Percentiles rank a stretch among this genome's conserved stretches.
These are phyloP conservation scores for Microcaecilia unicolor DNA, from an alignment of 2,797 vertebrate genomes.

Conservation along the genomic window DNA sequence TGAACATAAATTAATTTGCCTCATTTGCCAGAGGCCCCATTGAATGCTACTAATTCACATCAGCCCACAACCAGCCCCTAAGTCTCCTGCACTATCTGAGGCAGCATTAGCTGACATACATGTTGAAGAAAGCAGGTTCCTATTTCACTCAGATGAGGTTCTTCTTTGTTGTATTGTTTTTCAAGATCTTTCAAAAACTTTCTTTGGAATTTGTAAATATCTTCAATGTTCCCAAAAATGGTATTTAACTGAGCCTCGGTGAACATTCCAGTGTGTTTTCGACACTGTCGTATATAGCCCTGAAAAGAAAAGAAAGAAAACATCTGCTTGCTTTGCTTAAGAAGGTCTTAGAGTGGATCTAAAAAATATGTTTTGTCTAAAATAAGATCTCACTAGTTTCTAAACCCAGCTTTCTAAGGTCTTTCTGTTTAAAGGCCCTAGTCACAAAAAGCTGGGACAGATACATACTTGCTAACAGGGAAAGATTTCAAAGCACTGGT, in stretches of 20 bases:
- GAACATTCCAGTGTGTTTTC: constrained; percentile 91
- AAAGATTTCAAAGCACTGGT: too few species aligned
- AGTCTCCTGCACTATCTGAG: too few species aligned
- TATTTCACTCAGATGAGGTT: constrained; percentile 90
- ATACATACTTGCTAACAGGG: too few species aligned
- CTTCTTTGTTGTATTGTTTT: constrained; percentile 86
- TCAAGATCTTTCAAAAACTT: constrained; percentile 89
- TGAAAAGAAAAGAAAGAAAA: constrained; percentile 25
- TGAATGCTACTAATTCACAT: too few species aligned
- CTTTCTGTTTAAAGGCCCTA: not conserved
- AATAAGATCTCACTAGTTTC: not conserved
- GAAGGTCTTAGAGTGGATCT: not conserved
- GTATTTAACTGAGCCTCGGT: constrained; percentile 74
- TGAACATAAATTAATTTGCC: too few species aligned
- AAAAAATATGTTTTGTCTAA: not conserved
- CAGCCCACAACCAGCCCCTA: too few species aligned
- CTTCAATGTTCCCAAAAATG: constrained; percentile 98
- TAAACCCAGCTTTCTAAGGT: not conserved
- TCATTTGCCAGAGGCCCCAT: too few species aligned
- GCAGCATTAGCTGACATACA: too few species aligned
- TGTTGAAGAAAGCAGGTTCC: constrained; percentile 91
- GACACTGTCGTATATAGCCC: constrained; percentile 95
- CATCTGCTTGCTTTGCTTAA: not conserved
- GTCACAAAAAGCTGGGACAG: rapidly evolving
- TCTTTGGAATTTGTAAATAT: constrained; percentile 94